Conservation (phyloP, 1,140 invertebrate genomes). For the Drosophila ficusphila region DNA sequence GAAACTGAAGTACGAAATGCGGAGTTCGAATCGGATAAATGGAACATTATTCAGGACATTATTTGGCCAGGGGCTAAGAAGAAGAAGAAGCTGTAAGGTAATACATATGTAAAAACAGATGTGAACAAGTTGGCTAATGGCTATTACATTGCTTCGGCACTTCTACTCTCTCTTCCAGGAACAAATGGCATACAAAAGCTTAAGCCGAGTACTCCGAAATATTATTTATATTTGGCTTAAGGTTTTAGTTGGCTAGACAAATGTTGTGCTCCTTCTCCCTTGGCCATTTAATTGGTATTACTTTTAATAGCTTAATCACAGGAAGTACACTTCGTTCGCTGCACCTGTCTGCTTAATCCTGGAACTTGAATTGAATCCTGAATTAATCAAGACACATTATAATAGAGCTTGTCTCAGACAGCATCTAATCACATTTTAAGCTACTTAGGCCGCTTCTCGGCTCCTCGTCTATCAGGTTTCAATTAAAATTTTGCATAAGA, state of each 20-base stretch:
- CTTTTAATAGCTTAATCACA: not conserved
- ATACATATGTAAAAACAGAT: constrained; percentile 76
- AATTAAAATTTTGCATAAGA: constrained; percentile 60
- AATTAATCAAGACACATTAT: constrained; percentile 26
- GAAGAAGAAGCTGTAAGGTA: constrained; percentile 54
- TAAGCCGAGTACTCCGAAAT: constrained; percentile 1
- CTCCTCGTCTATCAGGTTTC: constrained; percentile 44
- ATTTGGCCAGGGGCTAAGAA: constrained; percentile 58
- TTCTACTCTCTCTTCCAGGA: not conserved
- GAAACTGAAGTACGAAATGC: constrained; percentile 1
- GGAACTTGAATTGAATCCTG: constrained; percentile 2
- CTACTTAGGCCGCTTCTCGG: constrained; percentile 8
- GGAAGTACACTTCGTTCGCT: not conserved
- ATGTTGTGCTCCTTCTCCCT: not conserved
- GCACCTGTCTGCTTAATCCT: not conserved
- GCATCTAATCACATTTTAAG: constrained; percentile 33
- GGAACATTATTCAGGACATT: constrained; percentile 60
- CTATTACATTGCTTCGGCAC: not conserved
- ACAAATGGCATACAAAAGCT: not conserved
- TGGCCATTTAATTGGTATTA: not conserved
- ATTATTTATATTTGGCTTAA: constrained; percentile 2
- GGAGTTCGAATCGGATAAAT: constrained; percentile 21
- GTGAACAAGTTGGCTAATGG: constrained; percentile 73
- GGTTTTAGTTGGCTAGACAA: not conserved
- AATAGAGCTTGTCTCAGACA: constrained; percentile 7